phyloP scores from a whole-genome alignment of 2,888 invertebrate genomes.

The Sminthurinus aureus region DNA sequence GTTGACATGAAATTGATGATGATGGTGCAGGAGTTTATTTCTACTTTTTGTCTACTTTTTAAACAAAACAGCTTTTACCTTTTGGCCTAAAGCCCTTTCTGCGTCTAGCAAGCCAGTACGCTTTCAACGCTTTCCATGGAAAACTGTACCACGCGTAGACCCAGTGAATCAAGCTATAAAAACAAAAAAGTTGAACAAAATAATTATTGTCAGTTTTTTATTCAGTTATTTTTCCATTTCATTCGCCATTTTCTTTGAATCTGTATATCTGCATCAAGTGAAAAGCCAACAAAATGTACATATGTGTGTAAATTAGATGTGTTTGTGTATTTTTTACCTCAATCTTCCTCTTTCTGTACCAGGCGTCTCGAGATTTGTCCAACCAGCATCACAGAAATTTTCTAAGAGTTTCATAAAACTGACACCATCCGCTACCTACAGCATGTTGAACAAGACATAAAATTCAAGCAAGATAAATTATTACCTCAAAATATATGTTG shows the following conservation, averaged over 20 bases:
- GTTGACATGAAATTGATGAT: too few species aligned
- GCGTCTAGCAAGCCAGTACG: conserved; percentile 53
- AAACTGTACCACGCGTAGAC: conserved; percentile 58
- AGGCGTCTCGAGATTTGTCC: conserved; percentile 52
- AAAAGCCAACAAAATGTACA: too few species aligned
- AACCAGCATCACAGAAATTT: conserved; percentile 54
- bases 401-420: conserved; percentile 58
- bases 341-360: conserved; percentile 8
- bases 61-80: conserved; percentile 38
- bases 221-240: too few species aligned
- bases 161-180: conserved; percentile 55
- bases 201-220: too few species aligned
- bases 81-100: conserved; percentile 57
- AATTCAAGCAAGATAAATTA: too few species aligned
- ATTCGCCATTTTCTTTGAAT: too few species aligned
- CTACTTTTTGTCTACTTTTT: neutral
- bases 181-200: neutral
- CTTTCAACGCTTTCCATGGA: conserved; percentile 58
- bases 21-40: too few species aligned
- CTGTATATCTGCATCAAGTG: too few species aligned
- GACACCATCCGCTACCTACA: conserved; percentile 55
- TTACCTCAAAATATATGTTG: too few species aligned
- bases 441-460: neutral
- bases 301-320: neutral
- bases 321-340: neutral